Percentiles rank a stretch among this genome's conserved stretches.
Conservation (phyloP, 2,113 vertebrate genomes). For the Pangasianodon hypophthalmus region DNA sequence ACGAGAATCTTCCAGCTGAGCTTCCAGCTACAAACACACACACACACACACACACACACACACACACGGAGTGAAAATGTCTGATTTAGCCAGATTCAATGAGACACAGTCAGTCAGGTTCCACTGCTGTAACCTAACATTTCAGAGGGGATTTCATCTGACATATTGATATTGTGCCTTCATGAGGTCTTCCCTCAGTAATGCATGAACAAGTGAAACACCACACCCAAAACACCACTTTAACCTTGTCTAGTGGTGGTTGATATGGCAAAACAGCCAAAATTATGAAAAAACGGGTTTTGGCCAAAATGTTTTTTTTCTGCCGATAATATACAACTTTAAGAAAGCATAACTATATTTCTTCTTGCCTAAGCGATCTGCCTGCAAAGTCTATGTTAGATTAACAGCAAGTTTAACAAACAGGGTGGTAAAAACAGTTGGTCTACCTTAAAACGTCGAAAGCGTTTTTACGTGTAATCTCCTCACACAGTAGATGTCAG, state of each 20-base stretch:
- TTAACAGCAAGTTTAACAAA: background rate
- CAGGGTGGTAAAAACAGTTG: no score
- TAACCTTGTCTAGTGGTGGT: background rate
- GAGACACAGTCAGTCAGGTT: background rate
- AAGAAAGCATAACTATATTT: no score
- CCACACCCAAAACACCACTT: background rate
- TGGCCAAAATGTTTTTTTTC: background rate
- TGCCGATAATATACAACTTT: no score
- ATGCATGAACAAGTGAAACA: background rate
- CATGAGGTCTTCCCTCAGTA: background rate
- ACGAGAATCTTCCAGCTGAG: conserved; percentile 82
- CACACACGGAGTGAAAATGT: background rate
- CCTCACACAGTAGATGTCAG: no score
- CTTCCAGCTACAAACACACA: conserved; percentile 82
- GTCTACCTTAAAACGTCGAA: background rate
- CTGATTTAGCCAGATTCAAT: conserved; percentile 15
- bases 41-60: conserved; percentile 17
- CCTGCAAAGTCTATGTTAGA: no score
- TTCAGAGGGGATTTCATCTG: background rate
- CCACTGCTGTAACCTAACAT: background rate
- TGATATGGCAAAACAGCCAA: background rate
- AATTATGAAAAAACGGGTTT: background rate
- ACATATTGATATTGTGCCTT: background rate
- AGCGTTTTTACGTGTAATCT: background rate
- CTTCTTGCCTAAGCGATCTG: no score